These are phyloP conservation scores for Drosophila austrosaltans DNA, from an alignment of 2,888 invertebrate species.

Conservation along the genomic window DNA sequence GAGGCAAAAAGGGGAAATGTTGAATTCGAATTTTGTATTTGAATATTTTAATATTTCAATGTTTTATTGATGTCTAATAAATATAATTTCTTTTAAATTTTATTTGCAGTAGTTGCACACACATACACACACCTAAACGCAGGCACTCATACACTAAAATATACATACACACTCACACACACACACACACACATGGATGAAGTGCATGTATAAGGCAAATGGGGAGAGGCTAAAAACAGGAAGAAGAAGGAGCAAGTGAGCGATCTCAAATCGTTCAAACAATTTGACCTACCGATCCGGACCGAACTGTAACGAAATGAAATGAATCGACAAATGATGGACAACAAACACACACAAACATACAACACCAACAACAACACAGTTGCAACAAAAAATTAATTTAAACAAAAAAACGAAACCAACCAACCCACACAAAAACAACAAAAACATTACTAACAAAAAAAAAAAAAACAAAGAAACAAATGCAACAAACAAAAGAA, in stretches of 20 bases:
- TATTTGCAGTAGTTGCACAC: slow-evolving; percentile 18
- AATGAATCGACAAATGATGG: slow-evolving; percentile 55
- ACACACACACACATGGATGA: background rate
- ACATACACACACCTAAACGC: background rate
- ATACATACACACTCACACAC: background rate
- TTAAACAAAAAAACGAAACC: slow-evolving; percentile 55
- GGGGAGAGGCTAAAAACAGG: slow-evolving; percentile 30
- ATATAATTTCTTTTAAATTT: background rate
- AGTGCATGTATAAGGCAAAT: background rate
- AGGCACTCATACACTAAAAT: background rate
- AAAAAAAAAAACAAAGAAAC: slow-evolving; percentile 33
- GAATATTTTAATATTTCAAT: background rate
- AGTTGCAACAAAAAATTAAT: slow-evolving; percentile 45
- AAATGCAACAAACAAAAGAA: slow-evolving; percentile 30
- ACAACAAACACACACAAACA: slow-evolving; percentile 19
- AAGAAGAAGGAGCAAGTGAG: slow-evolving; percentile 22
- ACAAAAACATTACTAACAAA: slow-evolving; percentile 30
- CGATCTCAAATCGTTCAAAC: slow-evolving; percentile 26
- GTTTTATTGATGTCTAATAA: background rate
- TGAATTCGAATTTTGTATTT: background rate
- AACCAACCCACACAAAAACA: slow-evolving; percentile 66
- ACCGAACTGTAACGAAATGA: slow-evolving; percentile 47
- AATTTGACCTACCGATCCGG: slow-evolving; percentile 32
- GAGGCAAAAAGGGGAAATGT: background rate
- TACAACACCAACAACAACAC: slow-evolving; percentile 22